Evolutionary conservation across 2,797 vertebrate genomes (phyloP), one percentile per base, ranked within the genome.

Genomic region (Cuculus canorus): DNA sequence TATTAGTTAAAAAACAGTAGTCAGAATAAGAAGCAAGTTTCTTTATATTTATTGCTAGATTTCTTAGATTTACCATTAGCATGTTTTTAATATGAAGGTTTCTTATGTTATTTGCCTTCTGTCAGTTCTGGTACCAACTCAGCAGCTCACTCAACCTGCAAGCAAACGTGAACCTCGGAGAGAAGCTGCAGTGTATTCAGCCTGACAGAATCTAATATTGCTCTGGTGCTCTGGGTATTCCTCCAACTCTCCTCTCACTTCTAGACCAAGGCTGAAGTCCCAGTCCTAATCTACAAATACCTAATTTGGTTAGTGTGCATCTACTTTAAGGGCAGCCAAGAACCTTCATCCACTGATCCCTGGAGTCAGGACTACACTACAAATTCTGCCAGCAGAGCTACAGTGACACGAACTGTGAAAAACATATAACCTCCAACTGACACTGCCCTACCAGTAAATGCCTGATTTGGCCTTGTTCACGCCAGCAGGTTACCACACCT

Each of bases 191-290:
- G 86, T 45, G 61, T 18, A 72, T 83, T 89, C 57, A 82, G 61
- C 57, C 84, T 93, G 93, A 90, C 92, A 78, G 72, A 64, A 53
- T 3, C 86, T 70, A 52, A 92, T 90, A 96, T 81, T 95, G 96
- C 93, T 95, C 50, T 92, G 94, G n/a, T 94, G 95, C 94, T 81
- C 65, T 94, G 94, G 69, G 90, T 70, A 95, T 95, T 96, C 69
- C 65, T 69, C 61, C 28, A 11, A 87, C 61, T 59, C 71, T 84
- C 61, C 50, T 60, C 86, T 65, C 86, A 63, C 64, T 90, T 80
- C 81, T 94, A 65, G 75, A 93, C 69, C 47, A 72, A 47, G 48
- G 32, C 88, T 89, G 64, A 93, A 72, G 47, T 96, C 95, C 88
- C 94, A 92, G 75, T 33, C 35, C 84, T 95, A 93, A 95, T 94